These are phyloP conservation scores for Enteromius radiatus DNA, from an alignment of 2,797 vertebrate species.

Conservation along the genomic window DNA sequence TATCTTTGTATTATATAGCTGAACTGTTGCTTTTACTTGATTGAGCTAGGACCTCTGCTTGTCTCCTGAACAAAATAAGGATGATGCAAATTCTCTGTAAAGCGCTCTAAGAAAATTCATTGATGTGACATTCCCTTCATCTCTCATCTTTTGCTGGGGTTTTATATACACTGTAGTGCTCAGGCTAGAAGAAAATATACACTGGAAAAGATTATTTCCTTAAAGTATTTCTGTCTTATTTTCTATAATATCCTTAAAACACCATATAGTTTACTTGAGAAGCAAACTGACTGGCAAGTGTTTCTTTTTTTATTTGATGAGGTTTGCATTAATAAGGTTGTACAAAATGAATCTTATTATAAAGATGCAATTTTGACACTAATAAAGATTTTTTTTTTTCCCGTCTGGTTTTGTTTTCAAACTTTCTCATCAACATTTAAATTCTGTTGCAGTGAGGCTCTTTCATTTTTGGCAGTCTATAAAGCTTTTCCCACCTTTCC, in stretches of 20 bases:
- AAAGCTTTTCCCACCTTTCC: constrained; percentile 38
- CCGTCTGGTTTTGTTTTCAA: background rate
- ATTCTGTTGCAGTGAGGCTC: constrained; percentile 28
- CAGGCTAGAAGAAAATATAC: background rate
- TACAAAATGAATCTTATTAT: background rate
- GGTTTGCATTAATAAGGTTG: background rate
- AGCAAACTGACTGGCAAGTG: background rate
- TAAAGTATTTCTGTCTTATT: background rate
- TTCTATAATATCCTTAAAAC: background rate
- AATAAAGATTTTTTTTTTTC: background rate
- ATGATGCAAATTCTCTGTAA: background rate
- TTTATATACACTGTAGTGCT: background rate
- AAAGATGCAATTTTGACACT: background rate
- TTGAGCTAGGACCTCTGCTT: background rate
- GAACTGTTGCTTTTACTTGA: background rate
- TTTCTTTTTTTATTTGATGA: background rate
- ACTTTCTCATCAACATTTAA: constrained; percentile 27
- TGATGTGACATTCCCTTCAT: background rate
- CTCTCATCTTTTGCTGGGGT: background rate
- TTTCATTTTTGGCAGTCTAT: constrained; percentile 39
- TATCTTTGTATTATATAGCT: constrained; percentile 13
- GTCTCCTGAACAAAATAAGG: background rate
- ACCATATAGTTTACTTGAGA: background rate
- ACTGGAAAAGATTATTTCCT: background rate
- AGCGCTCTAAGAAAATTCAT: background rate